Evolutionary conservation across 2,888 invertebrate genomes (phyloP), one percentile per base, ranked within the genome.

Genomic region (Leptarthrus brevirostris): DNA sequence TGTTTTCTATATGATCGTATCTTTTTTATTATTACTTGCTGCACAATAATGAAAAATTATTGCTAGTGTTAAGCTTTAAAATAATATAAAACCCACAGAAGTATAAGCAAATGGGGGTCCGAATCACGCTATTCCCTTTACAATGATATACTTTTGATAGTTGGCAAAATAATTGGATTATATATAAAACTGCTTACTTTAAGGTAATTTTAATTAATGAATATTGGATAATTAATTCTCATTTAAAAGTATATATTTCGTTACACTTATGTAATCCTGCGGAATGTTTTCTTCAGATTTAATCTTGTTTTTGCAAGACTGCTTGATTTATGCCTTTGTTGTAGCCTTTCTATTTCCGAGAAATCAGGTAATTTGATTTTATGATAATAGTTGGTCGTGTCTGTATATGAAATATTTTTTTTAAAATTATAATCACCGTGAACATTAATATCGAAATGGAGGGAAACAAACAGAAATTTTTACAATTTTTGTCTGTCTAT

Each of bases 221-320:
- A 64, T 44, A 44, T 61, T 40, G 44, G 44, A 64, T 64, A 44
- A 64, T 64, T 44, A 64, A 64, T 64, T 64, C 36, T 26, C 44
- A 64, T 64, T 64, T 64, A 64, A 47, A 44, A 14, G 40, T 64
- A 1, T 30, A 16, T 24, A 64, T 47, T 47, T 44, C 44, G 64
- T 64, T 64, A 64, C 64, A 64, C 40, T 64, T 64, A 64, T 64
- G 44, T 24, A 64, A 64, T 44, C 20, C 16, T 26, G 44, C 18
- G 64, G 64, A 44, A 64, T 64, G 64, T 44, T 64, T 64, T 24
- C 64, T 64, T n/a, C 34, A 61, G 36, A 61, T 61, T n/a, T 22
- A 61, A 36, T 61, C 61, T 61, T 36, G 61, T 61, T 61, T n/a
- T 44, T 64, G 64, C 64, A 64, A 44, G 64, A 64, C 44, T 64